These are phyloP conservation scores for Pemphredon lugubris DNA, from an alignment of 2,888 invertebrate species.

Conservation along the genomic window DNA sequence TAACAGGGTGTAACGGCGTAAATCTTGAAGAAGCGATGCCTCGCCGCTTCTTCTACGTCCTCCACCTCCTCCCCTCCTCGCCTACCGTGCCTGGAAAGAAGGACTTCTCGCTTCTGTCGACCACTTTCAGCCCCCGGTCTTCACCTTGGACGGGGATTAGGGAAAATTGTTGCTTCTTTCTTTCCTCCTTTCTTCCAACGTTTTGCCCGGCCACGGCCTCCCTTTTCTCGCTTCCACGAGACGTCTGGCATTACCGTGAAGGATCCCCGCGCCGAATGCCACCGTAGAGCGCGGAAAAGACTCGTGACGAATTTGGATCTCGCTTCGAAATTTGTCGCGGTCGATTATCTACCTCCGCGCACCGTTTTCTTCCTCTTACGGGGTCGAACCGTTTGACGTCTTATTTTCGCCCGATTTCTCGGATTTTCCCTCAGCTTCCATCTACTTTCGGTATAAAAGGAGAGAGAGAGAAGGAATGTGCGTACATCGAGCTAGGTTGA, in stretches of 20 bases:
- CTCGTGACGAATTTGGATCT: slow-evolving; percentile 75
- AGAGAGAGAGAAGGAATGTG: too few relatives aligned
- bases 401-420: slow-evolving; percentile 26
- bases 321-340: slow-evolving; percentile 67
- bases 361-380: slow-evolving; percentile 2
- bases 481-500: too few relatives aligned
- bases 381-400: slow-evolving; percentile 41
- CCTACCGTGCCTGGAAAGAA: slow-evolving; percentile 9
- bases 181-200: slow-evolving; percentile 15
- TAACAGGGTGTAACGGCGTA: slow-evolving; percentile 75
- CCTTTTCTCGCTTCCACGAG: too few relatives aligned
- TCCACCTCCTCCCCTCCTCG: slow-evolving; percentile 4
- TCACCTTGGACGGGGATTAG: slow-evolving; percentile 58
- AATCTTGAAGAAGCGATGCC: slow-evolving; percentile 64
- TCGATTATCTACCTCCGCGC: slow-evolving; percentile 65
- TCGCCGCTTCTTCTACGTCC: background rate
- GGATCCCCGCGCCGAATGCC: too few relatives aligned
- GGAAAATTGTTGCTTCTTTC: slow-evolving; percentile 63
- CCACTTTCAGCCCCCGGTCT: slow-evolving; percentile 38
- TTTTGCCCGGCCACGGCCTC: background rate
- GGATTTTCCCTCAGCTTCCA: background rate
- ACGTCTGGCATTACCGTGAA: too few relatives aligned
- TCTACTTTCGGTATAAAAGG: background rate
- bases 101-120: slow-evolving; percentile 60
- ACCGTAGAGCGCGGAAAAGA: slow-evolving; percentile 57